These are phyloP conservation scores for Carcinoscorpius rotundicauda DNA, from an alignment of 1,140 invertebrate species.

Conservation along the genomic window DNA sequence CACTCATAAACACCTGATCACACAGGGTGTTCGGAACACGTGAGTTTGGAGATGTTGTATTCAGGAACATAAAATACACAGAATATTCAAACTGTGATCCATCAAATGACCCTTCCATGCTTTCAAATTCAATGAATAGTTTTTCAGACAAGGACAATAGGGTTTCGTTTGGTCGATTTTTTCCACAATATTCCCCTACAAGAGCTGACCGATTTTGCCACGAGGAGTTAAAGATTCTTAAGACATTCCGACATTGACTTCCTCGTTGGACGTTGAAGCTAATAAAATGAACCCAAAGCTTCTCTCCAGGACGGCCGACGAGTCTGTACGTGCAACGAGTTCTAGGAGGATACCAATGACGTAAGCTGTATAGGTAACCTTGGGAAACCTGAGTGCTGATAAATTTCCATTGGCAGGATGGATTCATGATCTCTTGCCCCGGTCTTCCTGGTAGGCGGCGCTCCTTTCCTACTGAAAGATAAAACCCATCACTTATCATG, in stretches of 20 bases:
- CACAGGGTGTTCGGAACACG: neutral
- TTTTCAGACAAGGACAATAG: neutral
- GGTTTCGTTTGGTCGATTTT: constrained; percentile 4
- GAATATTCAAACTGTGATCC: constrained; percentile 4
- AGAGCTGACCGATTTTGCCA: neutral
- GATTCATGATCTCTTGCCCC: constrained; percentile 1
- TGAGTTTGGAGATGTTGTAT: neutral
- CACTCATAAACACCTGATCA: constrained; percentile 3
- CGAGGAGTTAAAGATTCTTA: neutral
- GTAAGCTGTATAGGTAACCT: neutral
- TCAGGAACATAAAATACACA: constrained; percentile 3
- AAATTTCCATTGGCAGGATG: neutral
- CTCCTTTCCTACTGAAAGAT: constrained; percentile 1
- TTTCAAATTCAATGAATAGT: neutral
- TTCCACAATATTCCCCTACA: neutral
- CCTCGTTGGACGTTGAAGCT: neutral
- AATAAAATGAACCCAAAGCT: neutral
- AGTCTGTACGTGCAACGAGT: constrained; percentile 81
- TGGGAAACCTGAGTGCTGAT: neutral
- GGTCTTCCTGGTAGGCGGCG: neutral
- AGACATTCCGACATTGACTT: neutral
- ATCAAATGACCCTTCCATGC: neutral
- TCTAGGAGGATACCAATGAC: constrained; percentile 47
- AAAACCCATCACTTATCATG: neutral
- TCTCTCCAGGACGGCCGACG: constrained; percentile 62